phyloP scores from a whole-genome alignment of 2,113 vertebrate genomes.

The Aptenodytes forsteri region DNA sequence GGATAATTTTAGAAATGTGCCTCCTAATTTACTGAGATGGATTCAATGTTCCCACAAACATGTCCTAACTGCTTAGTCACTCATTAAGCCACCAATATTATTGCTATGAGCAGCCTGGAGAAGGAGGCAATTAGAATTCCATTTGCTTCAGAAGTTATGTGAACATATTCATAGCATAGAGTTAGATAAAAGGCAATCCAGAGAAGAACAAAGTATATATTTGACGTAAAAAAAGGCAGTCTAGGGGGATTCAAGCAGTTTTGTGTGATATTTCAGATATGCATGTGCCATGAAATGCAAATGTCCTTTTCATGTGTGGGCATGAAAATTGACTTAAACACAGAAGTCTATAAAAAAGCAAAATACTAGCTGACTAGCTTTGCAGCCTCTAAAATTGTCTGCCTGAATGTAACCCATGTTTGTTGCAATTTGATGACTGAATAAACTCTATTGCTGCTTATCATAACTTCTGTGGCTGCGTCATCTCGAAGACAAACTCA shows the following conservation, averaged over 20 bases:
- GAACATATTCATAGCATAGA: neutral
- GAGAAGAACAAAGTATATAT: neutral
- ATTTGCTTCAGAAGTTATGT: neutral
- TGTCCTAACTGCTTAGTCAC: neutral
- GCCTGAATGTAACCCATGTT: neutral
- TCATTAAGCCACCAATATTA: neutral
- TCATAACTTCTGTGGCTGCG: neutral
- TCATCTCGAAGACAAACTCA: neutral
- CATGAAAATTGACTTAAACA: neutral
- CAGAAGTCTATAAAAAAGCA: neutral
- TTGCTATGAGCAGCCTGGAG: neutral
- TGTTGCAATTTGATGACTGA: neutral
- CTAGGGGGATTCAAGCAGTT: neutral
- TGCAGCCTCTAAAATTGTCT: neutral
- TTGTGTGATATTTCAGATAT: neutral
- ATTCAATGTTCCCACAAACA: neutral
- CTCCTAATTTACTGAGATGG: neutral
- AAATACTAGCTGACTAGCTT: neutral
- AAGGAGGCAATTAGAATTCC: neutral
- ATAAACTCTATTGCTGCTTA: neutral
- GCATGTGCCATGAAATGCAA: neutral
- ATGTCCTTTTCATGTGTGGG: neutral
- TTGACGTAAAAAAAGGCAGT: rapidly evolving
- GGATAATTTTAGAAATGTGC: neutral
- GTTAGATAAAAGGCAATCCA: neutral